Percentiles rank a stretch among this genome's conserved stretches.
phyloP scores from a whole-genome alignment of 2,888 invertebrate genomes.

The Phasia obesa region DNA sequence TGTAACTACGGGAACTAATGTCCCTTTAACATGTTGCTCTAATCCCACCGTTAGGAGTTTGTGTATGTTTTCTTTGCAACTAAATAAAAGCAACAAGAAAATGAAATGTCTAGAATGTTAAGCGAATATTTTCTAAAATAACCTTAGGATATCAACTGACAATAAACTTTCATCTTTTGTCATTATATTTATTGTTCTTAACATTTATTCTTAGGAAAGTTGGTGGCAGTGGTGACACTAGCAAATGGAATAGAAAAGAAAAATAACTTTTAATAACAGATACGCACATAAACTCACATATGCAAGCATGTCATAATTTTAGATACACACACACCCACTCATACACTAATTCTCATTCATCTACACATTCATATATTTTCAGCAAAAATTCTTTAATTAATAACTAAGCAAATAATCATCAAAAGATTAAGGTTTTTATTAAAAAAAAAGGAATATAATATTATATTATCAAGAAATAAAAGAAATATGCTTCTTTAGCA shows the following conservation, averaged over 20 bases:
- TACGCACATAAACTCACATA: conserved; percentile 18
- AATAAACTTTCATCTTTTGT: conserved; percentile 73
- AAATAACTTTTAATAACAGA: conserved; percentile 9
- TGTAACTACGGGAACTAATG: conserved; percentile 31
- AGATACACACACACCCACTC: conserved; percentile 27
- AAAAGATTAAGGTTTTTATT: conserved; percentile 80
- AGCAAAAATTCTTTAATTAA: conserved; percentile 80
- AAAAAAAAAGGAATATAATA: conserved; percentile 56
- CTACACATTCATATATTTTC: conserved; percentile 77
- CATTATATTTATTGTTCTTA: conserved; percentile 73
- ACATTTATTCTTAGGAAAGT: conserved; percentile 52
- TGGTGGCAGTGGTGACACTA: conserved; percentile 18
- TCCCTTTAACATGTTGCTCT: conserved; percentile 39
- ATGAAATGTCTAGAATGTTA: conserved; percentile 69
- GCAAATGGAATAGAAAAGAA: conserved; percentile 8
- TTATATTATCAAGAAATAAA: conserved; percentile 57
- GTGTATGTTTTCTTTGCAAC: conserved; percentile 4
- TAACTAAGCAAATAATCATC: conserved; percentile 79
- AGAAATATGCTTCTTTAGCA: conserved; percentile 56
- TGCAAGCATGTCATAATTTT: conserved; percentile 40
- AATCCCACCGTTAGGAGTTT: conserved; percentile 53
- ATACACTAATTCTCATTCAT: conserved; percentile 27
- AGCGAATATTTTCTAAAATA: conserved; percentile 69
- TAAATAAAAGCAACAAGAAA: conserved; percentile 46
- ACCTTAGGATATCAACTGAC: conserved; percentile 72